Conservation (phyloP, 92 coral and sea anemone species). For the Heteractis magnifica region DNA sequence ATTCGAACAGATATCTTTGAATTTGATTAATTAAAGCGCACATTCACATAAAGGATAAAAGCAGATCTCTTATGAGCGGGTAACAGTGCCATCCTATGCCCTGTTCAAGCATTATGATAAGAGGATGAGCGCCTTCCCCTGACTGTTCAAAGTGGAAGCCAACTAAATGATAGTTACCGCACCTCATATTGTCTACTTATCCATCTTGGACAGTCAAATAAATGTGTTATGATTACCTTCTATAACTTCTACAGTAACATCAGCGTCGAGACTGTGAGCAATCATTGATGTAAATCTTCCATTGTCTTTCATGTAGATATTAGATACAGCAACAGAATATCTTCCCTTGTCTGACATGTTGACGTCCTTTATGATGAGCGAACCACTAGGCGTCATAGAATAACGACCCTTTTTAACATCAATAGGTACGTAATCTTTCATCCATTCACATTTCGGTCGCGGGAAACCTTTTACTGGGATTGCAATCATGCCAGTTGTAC, state of each 20-base stretch:
- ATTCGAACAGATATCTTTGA: too few relatives aligned
- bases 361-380: constrained; percentile 34
- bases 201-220: too few relatives aligned
- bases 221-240: constrained; percentile 10
- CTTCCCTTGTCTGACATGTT: constrained; percentile 31
- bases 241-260: constrained; percentile 19
- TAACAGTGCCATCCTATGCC: too few relatives aligned
- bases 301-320: constrained; percentile 13
- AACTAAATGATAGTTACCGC: too few relatives aligned
- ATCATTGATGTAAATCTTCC: constrained; percentile 30
- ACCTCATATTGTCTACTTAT: background rate
- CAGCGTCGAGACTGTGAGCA: constrained; percentile 10
- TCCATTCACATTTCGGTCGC: constrained; percentile 27
- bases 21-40: too few relatives aligned
- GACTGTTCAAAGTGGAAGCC: too few relatives aligned
- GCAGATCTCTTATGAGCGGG: too few relatives aligned
- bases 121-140: too few relatives aligned
- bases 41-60: too few relatives aligned
- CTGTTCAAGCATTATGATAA: too few relatives aligned
- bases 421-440: constrained; percentile 26
- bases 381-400: constrained; percentile 20
- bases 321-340: constrained; percentile 11
- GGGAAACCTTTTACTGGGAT: constrained; percentile 36
- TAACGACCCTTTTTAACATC: constrained; percentile 17
- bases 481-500: constrained; percentile 26